A percentile compares a stretch with the other conserved stretches of the same genome.
Conservation (phyloP, 2,113 vertebrate genomes). For the Prionailurus viverrinus region DNA sequence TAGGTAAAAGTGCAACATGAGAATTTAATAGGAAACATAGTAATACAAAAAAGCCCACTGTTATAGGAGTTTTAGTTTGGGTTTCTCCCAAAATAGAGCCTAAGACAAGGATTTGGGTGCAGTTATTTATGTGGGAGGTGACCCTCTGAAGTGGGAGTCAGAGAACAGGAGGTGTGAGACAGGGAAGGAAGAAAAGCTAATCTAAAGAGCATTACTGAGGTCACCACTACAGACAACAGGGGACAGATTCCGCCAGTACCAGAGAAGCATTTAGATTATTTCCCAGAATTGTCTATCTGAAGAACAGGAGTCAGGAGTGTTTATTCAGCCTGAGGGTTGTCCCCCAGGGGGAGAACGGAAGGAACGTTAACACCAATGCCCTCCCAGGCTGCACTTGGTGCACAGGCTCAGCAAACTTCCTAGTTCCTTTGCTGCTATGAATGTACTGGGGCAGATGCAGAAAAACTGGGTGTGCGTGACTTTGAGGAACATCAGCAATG, state of each 20-base stretch:
- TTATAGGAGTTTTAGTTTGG: background rate
- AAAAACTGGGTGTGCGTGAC: background rate
- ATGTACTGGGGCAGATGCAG: background rate
- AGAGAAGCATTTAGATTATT: background rate
- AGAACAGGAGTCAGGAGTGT: background rate
- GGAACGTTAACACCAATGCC: background rate
- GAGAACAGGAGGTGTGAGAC: background rate
- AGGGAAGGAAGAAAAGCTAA: background rate
- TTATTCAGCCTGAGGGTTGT: background rate
- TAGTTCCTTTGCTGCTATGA: background rate
- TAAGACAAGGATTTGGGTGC: background rate
- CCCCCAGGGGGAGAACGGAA: fast-evolving
- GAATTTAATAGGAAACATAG: background rate
- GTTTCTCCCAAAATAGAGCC: background rate
- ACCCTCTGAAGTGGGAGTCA: background rate
- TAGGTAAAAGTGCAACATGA: background rate
- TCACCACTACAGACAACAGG: background rate
- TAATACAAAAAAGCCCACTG: background rate
- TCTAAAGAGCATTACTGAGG: background rate
- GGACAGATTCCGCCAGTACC: background rate
- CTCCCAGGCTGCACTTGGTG: background rate
- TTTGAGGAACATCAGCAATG: background rate
- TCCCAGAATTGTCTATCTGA: background rate
- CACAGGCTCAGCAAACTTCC: background rate
- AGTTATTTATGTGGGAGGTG: background rate